Percentiles rank a stretch among this genome's conserved stretches.
These are phyloP conservation scores for Turritopsis rubra DNA, from an alignment of 30 jellyfish, hydroid and myxozoan genomes.

Conservation along the genomic window DNA sequence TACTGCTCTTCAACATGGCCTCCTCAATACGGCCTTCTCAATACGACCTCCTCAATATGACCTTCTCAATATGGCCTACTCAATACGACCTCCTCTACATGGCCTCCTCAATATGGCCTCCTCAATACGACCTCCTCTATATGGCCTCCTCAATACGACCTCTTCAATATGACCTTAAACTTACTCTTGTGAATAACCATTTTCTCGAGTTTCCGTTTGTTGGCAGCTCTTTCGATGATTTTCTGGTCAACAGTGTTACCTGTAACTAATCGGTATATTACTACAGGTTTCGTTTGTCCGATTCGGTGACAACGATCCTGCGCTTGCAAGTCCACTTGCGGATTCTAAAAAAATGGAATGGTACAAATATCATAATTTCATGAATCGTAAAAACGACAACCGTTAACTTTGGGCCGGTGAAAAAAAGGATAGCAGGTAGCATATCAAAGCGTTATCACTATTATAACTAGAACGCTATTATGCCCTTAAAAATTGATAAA, in stretches of 20 bases:
- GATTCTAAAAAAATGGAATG: slow-evolving; percentile 46
- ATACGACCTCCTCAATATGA: no score
- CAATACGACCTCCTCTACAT: background rate
- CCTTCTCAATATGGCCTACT: background rate
- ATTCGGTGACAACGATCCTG: slow-evolving; percentile 95
- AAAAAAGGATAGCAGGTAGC: no score
- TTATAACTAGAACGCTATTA: background rate
- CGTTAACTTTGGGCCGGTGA: no score
- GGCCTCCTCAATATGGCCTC: background rate
- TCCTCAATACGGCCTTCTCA: no score
- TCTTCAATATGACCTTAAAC: background rate
- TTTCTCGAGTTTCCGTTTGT: slow-evolving; percentile 79
- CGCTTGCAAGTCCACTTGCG: slow-evolving; percentile 93
- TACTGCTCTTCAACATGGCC: no score
- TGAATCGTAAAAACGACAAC: no score
- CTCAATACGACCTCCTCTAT: background rate
- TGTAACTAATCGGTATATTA: slow-evolving; percentile 65
- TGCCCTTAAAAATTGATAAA: no score
- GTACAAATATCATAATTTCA: background rate
- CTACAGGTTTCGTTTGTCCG: slow-evolving; percentile 94
- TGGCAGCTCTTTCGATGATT: slow-evolving; percentile 83
- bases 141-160: no score
- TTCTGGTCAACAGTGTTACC: slow-evolving; percentile 84
- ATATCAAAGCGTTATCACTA: no score
- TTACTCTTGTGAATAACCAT: slow-evolving; percentile 95